Conservation (phyloP, 2,888 invertebrate genomes). For the Dolichopus griseipennis region DNA sequence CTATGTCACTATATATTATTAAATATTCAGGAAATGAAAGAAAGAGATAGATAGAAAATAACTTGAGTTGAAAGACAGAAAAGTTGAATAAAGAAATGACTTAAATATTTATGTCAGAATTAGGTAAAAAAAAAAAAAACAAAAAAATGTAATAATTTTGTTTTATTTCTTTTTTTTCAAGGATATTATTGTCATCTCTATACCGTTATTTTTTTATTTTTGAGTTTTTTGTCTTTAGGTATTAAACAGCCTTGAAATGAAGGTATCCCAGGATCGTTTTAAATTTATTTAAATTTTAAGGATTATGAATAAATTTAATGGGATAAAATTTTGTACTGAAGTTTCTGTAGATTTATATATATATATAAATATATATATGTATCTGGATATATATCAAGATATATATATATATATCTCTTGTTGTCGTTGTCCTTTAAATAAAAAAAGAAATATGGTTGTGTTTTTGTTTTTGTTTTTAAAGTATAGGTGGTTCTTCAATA, state of each 20-base stretch:
- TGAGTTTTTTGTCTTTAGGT: background rate
- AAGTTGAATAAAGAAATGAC: too few relatives aligned
- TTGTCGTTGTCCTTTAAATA: background rate
- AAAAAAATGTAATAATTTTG: too few relatives aligned
- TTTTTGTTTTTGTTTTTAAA: background rate
- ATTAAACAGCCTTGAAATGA: background rate
- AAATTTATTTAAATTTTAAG: slow-evolving; percentile 1
- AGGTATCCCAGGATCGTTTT: background rate
- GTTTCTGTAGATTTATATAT: background rate
- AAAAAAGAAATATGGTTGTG: background rate
- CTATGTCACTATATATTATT: too few relatives aligned
- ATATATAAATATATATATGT: too few relatives aligned
- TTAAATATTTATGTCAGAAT: too few relatives aligned
- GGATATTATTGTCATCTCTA: background rate
- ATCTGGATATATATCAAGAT: too few relatives aligned
- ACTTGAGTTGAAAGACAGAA: too few relatives aligned
- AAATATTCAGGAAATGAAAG: too few relatives aligned
- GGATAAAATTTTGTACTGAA: background rate
- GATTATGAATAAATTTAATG: slow-evolving; percentile 6
- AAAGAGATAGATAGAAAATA: too few relatives aligned
- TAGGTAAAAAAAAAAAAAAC: too few relatives aligned
- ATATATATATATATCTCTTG: background rate
- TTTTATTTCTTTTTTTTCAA: too few relatives aligned
- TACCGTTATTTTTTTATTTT: background rate
- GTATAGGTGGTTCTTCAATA: too few relatives aligned